phyloP scores from a whole-genome alignment of 2,888 invertebrate species.

The Hypena proboscidalis region DNA sequence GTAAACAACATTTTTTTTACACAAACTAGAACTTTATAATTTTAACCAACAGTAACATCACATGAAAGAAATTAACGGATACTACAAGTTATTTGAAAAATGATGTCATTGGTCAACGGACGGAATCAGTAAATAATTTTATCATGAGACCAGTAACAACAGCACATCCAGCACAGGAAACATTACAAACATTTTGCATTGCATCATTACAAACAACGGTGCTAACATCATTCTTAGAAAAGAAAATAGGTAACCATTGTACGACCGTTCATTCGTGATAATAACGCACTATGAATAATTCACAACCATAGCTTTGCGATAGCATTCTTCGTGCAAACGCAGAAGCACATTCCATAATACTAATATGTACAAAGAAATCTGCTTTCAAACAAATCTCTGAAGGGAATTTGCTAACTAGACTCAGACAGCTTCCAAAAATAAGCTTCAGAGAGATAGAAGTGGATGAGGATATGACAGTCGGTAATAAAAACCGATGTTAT shows the following conservation, averaged over 20 bases:
- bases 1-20: too few species aligned
- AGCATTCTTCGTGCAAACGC: slow-evolving; percentile 55
- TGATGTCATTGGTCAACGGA: too few species aligned
- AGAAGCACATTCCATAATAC: slow-evolving; percentile 60
- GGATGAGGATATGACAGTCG: slow-evolving; percentile 17
- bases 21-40: too few species aligned
- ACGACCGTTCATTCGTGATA: slow-evolving; percentile 52
- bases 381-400: slow-evolving; percentile 11
- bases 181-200: slow-evolving; percentile 17
- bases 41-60: too few species aligned
- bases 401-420: slow-evolving; percentile 19
- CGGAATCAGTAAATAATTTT: too few species aligned
- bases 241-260: slow-evolving; percentile 66
- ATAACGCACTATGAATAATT: slow-evolving; percentile 72
- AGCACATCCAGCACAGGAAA: too few species aligned
- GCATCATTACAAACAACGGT: slow-evolving; percentile 38
- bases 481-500: slow-evolving; percentile 26
- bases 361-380: slow-evolving; percentile 40
- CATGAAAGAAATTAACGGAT: too few species aligned
- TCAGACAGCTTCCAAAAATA: slow-evolving; percentile 30
- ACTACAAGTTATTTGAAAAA: too few species aligned
- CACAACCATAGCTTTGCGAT: slow-evolving; percentile 57
- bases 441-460: slow-evolving; percentile 19
- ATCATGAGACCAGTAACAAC: too few species aligned
- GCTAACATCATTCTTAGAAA: slow-evolving; percentile 55